Percentiles rank a stretch among this genome's conserved stretches.
These are phyloP conservation scores for Columba guinea DNA, from an alignment of 2,797 vertebrate genomes.

Conservation along the genomic window DNA sequence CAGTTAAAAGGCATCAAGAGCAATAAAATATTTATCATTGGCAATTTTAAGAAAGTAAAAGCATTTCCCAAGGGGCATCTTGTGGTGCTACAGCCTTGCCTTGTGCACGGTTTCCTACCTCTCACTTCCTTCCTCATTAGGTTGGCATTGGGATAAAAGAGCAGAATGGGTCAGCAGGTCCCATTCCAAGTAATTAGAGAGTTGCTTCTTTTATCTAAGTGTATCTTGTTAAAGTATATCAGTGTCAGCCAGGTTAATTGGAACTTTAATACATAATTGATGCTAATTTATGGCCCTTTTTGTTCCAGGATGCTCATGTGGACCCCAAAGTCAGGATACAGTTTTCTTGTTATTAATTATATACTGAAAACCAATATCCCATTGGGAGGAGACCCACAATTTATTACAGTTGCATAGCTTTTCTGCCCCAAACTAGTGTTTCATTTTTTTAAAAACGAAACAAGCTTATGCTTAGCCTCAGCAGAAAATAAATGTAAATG, in stretches of 20 bases:
- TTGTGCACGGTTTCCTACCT: conserved; percentile 64
- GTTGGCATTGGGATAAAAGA: conserved; percentile 79
- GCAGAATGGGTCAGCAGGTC: conserved; percentile 83
- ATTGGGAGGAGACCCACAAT: conserved; percentile 65
- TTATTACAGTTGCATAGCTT: conserved; percentile 57
- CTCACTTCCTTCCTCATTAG: conserved; percentile 79
- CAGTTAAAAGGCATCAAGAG: conserved; percentile 51
- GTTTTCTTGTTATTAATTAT: conserved; percentile 85
- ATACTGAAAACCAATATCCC: conserved; percentile 81
- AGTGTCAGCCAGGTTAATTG: conserved; percentile 87
- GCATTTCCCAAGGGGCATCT: conserved; percentile 46
- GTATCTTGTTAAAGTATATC: conserved; percentile 86
- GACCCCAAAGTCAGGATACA: conserved; percentile 81
- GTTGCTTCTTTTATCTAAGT: conserved; percentile 84
- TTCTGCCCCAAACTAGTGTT: conserved; percentile 31
- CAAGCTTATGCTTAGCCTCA: neutral
- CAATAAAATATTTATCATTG: conserved; percentile 65
- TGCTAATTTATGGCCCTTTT: conserved; percentile 86
- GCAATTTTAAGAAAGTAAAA: conserved; percentile 57
- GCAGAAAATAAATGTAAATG: neutral
- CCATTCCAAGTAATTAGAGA: conserved; percentile 85
- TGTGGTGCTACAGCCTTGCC: conserved; percentile 56
- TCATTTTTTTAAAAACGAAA: neutral
- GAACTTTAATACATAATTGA: conserved; percentile 88
- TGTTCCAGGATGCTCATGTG: conserved; percentile 78